Base-by-base conservation (phyloP, 1,140 invertebrate genomes). In the Lordiphosa collinella region DNA sequence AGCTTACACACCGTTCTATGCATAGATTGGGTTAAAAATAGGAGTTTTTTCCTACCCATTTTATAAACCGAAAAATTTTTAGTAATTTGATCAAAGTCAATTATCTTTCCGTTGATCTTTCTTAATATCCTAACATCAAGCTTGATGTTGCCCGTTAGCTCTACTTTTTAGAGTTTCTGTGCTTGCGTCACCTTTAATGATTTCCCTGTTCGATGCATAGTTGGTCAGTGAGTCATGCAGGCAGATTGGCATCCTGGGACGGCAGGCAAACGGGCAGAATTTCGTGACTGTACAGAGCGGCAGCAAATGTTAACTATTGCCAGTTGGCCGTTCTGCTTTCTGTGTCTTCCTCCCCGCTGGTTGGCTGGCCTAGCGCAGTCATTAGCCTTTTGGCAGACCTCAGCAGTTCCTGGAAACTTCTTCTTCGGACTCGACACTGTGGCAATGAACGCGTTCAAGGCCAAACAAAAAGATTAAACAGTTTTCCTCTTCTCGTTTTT, bases 401-500 rank as follows among this genome's bases (percentile, higher is more conserved):
- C 22, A 59, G 32, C 69, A 75, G 74, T 79, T 79, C 74, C 74
- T 80, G 74, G 74, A 79, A 80, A 49, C 64, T 60, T 69, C 68
- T 54, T 34, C 54, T 29, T 49, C 50, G 12, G 22, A 14, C 49
- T 38, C 40, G 29, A 25, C 22, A 25, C 22, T 53, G 37, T 52
- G 68, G 52, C 70, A 76, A 76, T 60, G 75, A 79, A 76, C 69
- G 59, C 16, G 9, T 25, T 41, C 74, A 79, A 79, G 69, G 74
- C 65, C 75, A 57, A 57, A 46, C 36, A 18, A 41, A 48, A 50
- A 14, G 37, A 18, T 48, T 50, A 47, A 65, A 73, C 69, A 74
- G 69, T 80, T 79, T 74, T 31, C 69, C 70, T 74, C 64, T 80
- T 79, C 75, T 69, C 74, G 50, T 69, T 78, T 79, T 73, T 73